Conservation (phyloP, 2,113 vertebrate genomes). For the Leptocoma aspasia region DNA sequence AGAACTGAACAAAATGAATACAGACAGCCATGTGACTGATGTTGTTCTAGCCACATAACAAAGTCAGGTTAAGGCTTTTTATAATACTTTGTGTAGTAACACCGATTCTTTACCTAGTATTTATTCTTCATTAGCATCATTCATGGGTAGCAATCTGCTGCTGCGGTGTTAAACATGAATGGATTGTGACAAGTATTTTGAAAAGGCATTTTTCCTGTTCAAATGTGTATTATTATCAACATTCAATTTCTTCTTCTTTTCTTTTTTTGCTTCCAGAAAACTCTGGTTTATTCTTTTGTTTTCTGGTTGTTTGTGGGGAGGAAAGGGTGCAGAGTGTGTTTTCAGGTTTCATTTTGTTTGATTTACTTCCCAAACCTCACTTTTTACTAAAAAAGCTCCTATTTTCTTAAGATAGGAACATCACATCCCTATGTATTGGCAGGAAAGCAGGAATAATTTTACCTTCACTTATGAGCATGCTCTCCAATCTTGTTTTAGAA, state of each 20-base stretch:
- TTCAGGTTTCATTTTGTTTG: background rate
- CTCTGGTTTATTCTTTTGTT: background rate
- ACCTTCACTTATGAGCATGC: background rate
- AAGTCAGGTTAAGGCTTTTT: background rate
- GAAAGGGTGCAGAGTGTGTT: fast-evolving
- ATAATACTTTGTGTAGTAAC: background rate
- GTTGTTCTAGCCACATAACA: background rate
- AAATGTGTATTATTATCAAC: background rate
- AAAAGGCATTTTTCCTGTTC: background rate
- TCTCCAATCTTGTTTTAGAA: background rate
- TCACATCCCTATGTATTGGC: fast-evolving
- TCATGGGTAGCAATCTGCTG: background rate
- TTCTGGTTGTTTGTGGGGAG: background rate
- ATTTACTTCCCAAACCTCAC: background rate
- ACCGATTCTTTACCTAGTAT: fast-evolving
- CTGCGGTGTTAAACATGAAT: background rate
- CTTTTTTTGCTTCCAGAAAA: background rate
- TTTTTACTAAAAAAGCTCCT: background rate
- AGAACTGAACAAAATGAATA: background rate
- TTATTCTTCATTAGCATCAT: background rate
- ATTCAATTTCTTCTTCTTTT: background rate
- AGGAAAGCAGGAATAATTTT: background rate
- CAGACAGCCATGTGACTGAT: background rate
- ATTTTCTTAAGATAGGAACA: background rate
- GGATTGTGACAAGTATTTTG: background rate